Conservation (phyloP, 2,113 vertebrate genomes). For the Melanotaenia duboulayi region DNA sequence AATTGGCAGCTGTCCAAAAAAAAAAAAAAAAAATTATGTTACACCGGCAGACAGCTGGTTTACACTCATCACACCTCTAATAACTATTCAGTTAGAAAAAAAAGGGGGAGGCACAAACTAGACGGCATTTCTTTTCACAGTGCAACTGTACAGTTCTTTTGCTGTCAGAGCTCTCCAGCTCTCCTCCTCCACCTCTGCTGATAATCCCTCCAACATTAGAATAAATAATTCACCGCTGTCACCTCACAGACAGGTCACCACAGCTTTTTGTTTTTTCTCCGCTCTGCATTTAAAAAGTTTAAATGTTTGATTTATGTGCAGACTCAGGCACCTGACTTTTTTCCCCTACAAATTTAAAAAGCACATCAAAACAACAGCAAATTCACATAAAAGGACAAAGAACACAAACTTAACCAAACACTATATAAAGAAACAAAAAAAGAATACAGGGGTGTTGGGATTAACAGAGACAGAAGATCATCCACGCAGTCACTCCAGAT, state of each 20-base stretch:
- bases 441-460: too few species aligned
- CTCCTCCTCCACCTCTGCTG: constrained; percentile 28
- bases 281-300: constrained; percentile 37
- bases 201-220: constrained; percentile 53
- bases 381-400: too few species aligned
- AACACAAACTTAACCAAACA: too few species aligned
- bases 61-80: constrained; percentile 32
- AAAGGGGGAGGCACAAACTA: not conserved
- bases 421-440: too few species aligned
- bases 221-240: constrained; percentile 59
- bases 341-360: too few species aligned
- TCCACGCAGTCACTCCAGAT: too few species aligned
- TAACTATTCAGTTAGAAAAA: constrained; percentile 19
- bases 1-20: constrained; percentile 19
- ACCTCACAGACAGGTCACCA: constrained; percentile 35
- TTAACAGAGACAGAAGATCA: too few species aligned
- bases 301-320: not conserved
- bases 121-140: constrained; percentile 15
- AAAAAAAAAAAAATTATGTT: not conserved
- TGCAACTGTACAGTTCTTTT: constrained; percentile 10
- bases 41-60: constrained; percentile 15
- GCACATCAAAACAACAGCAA: too few species aligned
- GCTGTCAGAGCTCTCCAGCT: constrained; percentile 22
- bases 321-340: too few species aligned
- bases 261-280: constrained; percentile 40